phyloP scores from a whole-genome alignment of 1,140 invertebrate genomes.

The Ips nitidus region DNA sequence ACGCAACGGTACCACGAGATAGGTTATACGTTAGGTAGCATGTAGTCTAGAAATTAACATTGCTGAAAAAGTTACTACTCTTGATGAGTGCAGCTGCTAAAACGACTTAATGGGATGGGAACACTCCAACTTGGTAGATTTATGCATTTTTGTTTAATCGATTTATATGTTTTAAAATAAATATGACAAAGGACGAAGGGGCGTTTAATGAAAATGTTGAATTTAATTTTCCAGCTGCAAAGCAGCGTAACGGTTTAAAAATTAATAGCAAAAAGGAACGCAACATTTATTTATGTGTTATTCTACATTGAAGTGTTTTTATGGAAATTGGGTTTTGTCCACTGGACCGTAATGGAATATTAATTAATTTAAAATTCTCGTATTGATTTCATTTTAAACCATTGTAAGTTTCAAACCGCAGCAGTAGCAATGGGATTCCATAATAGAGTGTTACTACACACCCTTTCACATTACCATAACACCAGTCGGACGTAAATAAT shows the following conservation, averaged over 20 bases:
- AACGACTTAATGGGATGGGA: slow-evolving; percentile 1
- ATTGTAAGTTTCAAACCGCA: too few relatives aligned
- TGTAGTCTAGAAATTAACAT: background rate
- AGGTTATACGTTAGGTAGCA: slow-evolving; percentile 2
- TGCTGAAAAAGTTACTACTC: background rate
- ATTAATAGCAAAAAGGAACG: too few relatives aligned
- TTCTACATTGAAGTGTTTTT: background rate
- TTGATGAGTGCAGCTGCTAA: background rate
- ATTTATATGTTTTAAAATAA: background rate
- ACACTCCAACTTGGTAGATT: background rate
- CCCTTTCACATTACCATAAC: background rate
- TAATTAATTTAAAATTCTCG: background rate
- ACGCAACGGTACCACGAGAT: slow-evolving; percentile 2
- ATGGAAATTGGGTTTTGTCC: background rate
- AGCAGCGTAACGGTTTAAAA: too few relatives aligned
- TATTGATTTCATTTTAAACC: too few relatives aligned
- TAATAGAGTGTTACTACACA: background rate
- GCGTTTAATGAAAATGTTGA: too few relatives aligned
- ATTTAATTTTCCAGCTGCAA: too few relatives aligned
- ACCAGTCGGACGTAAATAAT: background rate
- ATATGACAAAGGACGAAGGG: too few relatives aligned
- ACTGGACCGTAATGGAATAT: background rate
- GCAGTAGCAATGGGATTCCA: too few relatives aligned
- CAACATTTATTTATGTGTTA: too few relatives aligned
- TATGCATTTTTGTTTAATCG: background rate